phyloP scores from a whole-genome alignment of 2,113 vertebrate genomes.

The Ictidomys tridecemlineatus region DNA sequence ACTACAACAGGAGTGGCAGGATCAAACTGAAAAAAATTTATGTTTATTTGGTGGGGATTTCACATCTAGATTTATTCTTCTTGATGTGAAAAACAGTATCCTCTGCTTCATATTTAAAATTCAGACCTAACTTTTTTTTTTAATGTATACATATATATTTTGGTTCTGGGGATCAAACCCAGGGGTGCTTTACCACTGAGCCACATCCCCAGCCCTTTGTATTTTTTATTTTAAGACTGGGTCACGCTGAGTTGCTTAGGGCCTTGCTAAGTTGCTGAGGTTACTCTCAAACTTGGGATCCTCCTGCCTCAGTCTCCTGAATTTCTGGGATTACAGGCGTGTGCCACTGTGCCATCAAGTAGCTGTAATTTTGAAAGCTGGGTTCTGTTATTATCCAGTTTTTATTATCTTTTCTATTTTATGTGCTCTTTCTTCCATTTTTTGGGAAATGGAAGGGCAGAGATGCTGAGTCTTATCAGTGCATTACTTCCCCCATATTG shows the following conservation, averaged over 20 bases:
- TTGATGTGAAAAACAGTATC: background rate
- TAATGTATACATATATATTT: too few relatives aligned
- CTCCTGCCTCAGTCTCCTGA: too few relatives aligned
- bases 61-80: constrained; percentile 6
- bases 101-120: background rate
- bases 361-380: background rate
- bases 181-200: too few relatives aligned
- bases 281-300: too few relatives aligned
- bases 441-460: background rate
- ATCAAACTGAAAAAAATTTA: background rate
- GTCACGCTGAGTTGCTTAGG: too few relatives aligned
- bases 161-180: too few relatives aligned
- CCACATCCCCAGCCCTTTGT: too few relatives aligned
- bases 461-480: background rate
- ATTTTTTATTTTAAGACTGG: too few relatives aligned
- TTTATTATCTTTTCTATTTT: constrained; percentile 6
- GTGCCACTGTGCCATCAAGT: background rate
- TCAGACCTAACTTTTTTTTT: background rate
- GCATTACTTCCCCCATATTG: too few relatives aligned
- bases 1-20: background rate
- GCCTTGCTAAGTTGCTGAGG: too few relatives aligned
- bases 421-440: background rate
- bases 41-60: background rate
- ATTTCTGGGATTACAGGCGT: too few relatives aligned
- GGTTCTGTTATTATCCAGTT: background rate